Base-by-base conservation (phyloP, 2,888 invertebrate genomes). In the Eristalis tenax region DNA sequence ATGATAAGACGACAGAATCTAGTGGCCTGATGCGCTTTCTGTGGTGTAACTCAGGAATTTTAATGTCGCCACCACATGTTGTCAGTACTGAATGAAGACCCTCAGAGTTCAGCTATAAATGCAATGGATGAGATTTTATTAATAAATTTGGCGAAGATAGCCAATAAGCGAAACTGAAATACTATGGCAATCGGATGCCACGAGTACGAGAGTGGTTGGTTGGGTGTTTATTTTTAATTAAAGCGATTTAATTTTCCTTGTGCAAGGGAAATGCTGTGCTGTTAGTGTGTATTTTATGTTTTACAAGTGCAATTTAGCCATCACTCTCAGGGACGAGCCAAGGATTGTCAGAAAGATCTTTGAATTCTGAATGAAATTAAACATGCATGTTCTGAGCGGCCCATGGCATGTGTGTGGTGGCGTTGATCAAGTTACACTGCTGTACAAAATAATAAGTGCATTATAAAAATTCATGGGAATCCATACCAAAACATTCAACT, bases 131-230 rank as follows among this genome's bases (percentile, higher is more conserved):
- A 80, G 84, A 75, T 70, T 50, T 79, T 84, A 84, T 71, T 80
- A 80, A 84, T 84, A 84, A 84, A 84, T 66, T 76, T 84, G 84
- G 84, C 84, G 57, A 79, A 78, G 79, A 69, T 68, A 69, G 40
- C 40, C 11, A 61, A 50, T 66, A 65, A 71, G 61, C 61, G 75
- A 76, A 50, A 64, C 65, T 69, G 35, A 83, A 78, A 74, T 57
- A 32, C 64, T 50, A 11, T 43, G 43, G 63, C 57, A 61, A 59
- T 65, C 59, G 13, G 26, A 57, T 69, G n/a, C n/a, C 22, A 57
- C 22, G 63, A n/a, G 18, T 13, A 18, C 57, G 59, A 74, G 68
- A 63, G 73, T 43, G 66, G 66, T 28, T 56, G 43, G 65, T 77
- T 66, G 77, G 64, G 57, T 83, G 83, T 74, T 73, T 83, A 83